A percentile compares a stretch with the other conserved stretches of the same genome.
phyloP scores from a whole-genome alignment of 92 coral and sea anemone species.

The Epizoanthus ramosus region DNA sequence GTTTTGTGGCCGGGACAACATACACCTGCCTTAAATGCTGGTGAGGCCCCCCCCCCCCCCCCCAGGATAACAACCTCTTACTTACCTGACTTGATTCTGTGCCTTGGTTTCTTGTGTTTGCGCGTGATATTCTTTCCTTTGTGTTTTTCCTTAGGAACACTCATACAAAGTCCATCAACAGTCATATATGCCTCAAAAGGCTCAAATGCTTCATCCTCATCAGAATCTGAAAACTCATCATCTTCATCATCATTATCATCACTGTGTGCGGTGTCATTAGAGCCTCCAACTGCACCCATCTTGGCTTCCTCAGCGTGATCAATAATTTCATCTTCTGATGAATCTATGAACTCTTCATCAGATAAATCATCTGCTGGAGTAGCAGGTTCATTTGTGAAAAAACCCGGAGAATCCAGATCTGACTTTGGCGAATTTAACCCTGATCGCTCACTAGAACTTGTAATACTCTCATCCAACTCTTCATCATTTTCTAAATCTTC shows the following conservation, averaged over 20 bases:
- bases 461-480: slow-evolving; percentile 70
- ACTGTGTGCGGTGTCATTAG: background rate
- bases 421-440: slow-evolving; percentile 44
- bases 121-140: slow-evolving; percentile 48
- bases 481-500: slow-evolving; percentile 84
- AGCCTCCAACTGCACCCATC: slow-evolving; percentile 81
- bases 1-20: too few species aligned
- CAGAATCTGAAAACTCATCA: slow-evolving; percentile 42
- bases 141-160: slow-evolving; percentile 62
- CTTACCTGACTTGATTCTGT: slow-evolving; percentile 68
- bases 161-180: slow-evolving; percentile 84
- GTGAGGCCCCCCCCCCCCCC: too few species aligned
- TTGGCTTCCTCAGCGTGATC: slow-evolving; percentile 84
- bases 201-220: slow-evolving; percentile 58
- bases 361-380: slow-evolving; percentile 45
- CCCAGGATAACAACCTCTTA: background rate
- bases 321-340: slow-evolving; percentile 84
- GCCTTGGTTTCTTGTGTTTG: slow-evolving; percentile 33
- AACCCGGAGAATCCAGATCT: slow-evolving; percentile 25
- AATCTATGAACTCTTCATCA: slow-evolving; percentile 76
- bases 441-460: slow-evolving; percentile 58
- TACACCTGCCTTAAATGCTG: too few species aligned
- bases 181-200: slow-evolving; percentile 57
- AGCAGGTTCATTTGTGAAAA: slow-evolving; percentile 28
- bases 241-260: slow-evolving; percentile 24